Conservation (phyloP, 2,113 vertebrate genomes). For the Aspiorhynchus laticeps region DNA sequence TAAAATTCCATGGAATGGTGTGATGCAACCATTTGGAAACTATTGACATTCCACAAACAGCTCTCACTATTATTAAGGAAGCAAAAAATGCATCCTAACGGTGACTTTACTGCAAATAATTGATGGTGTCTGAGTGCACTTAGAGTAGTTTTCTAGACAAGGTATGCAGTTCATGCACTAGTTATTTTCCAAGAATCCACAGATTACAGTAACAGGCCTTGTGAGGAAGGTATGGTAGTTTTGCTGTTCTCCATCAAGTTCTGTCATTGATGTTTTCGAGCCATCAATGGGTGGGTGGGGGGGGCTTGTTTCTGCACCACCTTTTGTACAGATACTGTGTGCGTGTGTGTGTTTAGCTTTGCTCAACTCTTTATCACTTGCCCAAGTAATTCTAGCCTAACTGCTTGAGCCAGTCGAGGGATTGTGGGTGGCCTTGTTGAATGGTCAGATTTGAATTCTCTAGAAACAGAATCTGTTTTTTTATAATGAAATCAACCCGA, state of each 20-base stretch:
- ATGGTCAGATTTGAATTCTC: constrained; percentile 12
- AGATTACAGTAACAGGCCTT: constrained; percentile 43
- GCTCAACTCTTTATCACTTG: constrained; percentile 10
- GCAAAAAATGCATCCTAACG: constrained; percentile 64
- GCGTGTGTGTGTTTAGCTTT: background rate
- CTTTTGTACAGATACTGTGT: background rate
- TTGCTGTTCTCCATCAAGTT: constrained; percentile 21
- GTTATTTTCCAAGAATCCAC: constrained; percentile 68
- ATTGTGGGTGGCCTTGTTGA: constrained; percentile 43
- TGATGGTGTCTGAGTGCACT: constrained; percentile 75
- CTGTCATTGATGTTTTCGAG: background rate
- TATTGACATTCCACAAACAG: constrained; percentile 52
- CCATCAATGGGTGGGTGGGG: background rate
- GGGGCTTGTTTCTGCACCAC: background rate
- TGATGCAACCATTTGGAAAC: constrained; percentile 64
- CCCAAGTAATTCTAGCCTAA: constrained; percentile 30
- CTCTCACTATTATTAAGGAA: constrained; percentile 64
- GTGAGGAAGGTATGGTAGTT: constrained; percentile 28
- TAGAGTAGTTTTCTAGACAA: constrained; percentile 77
- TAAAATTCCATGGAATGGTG: constrained; percentile 30
- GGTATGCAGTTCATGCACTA: constrained; percentile 70
- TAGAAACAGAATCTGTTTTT: constrained; percentile 13
- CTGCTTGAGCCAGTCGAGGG: constrained; percentile 7
- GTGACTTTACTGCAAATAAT: constrained; percentile 77
- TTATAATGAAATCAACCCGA: constrained; percentile 18